phyloP scores from a whole-genome alignment of 2,113 vertebrate species.

The Rana temporaria region DNA sequence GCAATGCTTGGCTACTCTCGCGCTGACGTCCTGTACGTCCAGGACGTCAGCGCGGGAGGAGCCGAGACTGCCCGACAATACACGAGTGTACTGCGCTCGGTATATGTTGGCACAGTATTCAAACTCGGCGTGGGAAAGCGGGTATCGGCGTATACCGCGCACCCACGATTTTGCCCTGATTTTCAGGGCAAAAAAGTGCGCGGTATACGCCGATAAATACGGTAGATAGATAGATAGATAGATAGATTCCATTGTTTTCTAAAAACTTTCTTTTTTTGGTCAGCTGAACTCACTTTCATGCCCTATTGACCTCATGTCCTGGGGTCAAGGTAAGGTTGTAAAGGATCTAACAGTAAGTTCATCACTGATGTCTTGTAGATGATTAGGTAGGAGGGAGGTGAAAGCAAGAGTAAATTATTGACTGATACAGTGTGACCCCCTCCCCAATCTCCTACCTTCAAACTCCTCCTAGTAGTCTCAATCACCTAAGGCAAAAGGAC shows the following conservation, averaged over 20 bases:
- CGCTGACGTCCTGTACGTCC: no score
- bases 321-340: conserved; percentile 24
- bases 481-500: neutral
- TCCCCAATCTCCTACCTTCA: neutral
- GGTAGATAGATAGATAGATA: no score
- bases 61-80: no score
- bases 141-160: no score
- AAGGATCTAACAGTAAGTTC: conserved; percentile 5
- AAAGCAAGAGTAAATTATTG: conserved; percentile 19
- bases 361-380: conserved; percentile 20
- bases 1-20: no score
- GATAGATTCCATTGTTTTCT: neutral
- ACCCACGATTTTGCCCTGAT: no score
- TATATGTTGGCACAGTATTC: no score
- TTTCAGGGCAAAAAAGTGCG: no score
- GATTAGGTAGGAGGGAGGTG: conserved; percentile 28
- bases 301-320: conserved; percentile 9
- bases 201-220: no score
- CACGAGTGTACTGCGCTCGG: no score
- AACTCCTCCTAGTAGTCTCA: conserved; percentile 17
- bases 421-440: neutral
- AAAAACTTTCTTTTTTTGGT: neutral
- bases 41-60: no score
- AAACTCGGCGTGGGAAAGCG: no score
- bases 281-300: neutral